phyloP scores from a whole-genome alignment of 2,888 invertebrate genomes.

The Carterocephalus palaemon region DNA sequence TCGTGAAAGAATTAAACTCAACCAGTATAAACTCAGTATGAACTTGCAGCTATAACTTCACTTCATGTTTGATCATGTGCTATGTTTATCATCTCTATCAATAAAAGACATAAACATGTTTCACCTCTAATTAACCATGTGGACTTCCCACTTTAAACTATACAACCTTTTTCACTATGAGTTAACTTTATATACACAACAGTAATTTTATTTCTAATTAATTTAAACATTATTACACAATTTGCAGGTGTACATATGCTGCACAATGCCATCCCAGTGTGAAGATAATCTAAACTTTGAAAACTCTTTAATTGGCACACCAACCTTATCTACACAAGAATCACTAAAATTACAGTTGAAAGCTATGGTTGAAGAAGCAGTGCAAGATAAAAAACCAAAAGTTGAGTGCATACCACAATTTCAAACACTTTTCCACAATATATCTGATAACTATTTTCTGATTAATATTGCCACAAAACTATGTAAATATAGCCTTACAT shows the following conservation, averaged over 20 bases:
- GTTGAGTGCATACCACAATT: constrained; percentile 44
- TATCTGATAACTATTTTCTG: constrained; percentile 52
- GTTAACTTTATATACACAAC: no score
- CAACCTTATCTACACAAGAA: constrained; percentile 50
- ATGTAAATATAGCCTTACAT: constrained; percentile 49
- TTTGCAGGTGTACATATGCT: constrained; percentile 43
- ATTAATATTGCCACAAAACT: constrained; percentile 47
- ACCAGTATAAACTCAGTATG: no score
- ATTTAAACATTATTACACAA: no score
- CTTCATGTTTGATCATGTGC: no score
- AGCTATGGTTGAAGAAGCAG: constrained; percentile 37
- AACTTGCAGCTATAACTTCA: no score
- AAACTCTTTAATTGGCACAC: constrained; percentile 29
- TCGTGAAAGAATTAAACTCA: no score
- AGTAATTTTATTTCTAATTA: no score
- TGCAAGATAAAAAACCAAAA: constrained; percentile 28
- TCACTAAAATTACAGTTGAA: constrained; percentile 50
- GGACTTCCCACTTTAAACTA: no score
- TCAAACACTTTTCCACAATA: constrained; percentile 51
- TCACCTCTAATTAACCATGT: no score
- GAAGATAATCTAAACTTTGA: constrained; percentile 29
- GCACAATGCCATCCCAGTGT: constrained; percentile 33
- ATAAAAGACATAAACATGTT: no score
- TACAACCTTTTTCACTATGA: no score
- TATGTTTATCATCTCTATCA: no score